Percentiles rank a stretch among this genome's conserved stretches.
Conservation (phyloP, 2,797 vertebrate species). For the Fratercula arctica region DNA sequence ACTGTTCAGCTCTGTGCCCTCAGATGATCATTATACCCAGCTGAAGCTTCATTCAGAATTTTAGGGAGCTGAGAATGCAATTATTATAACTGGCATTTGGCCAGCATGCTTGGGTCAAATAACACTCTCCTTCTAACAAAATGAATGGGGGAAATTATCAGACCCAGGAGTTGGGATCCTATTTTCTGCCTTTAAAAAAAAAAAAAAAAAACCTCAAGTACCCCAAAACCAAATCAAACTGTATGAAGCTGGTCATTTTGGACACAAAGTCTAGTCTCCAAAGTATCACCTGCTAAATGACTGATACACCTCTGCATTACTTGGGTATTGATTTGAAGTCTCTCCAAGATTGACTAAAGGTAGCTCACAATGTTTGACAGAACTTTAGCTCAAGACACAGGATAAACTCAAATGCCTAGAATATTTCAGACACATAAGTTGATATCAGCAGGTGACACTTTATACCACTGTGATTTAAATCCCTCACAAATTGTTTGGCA, state of each 20-base stretch:
- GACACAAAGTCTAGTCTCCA: background rate
- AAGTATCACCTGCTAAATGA: background rate
- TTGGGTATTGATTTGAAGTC: background rate
- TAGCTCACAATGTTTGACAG: background rate
- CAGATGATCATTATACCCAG: background rate
- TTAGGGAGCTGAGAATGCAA: background rate
- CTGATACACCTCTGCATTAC: background rate
- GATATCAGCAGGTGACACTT: constrained; percentile 35
- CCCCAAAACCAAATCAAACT: too few species aligned
- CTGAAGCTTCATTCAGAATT: background rate
- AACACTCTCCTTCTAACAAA: background rate
- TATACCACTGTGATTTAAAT: constrained; percentile 36
- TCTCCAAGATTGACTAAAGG: background rate
- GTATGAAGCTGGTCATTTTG: background rate
- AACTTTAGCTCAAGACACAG: background rate
- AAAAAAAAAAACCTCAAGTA: too few species aligned
- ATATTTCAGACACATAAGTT: background rate
- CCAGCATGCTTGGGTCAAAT: background rate
- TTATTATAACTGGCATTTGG: background rate
- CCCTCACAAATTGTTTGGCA: constrained; percentile 33
- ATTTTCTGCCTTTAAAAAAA: background rate
- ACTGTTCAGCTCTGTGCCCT: background rate
- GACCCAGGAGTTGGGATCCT: background rate
- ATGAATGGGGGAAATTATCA: background rate
- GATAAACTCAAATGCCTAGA: background rate